phyloP scores from a whole-genome alignment of 2,797 vertebrate species.

The Crocodylus rhombifer region DNA sequence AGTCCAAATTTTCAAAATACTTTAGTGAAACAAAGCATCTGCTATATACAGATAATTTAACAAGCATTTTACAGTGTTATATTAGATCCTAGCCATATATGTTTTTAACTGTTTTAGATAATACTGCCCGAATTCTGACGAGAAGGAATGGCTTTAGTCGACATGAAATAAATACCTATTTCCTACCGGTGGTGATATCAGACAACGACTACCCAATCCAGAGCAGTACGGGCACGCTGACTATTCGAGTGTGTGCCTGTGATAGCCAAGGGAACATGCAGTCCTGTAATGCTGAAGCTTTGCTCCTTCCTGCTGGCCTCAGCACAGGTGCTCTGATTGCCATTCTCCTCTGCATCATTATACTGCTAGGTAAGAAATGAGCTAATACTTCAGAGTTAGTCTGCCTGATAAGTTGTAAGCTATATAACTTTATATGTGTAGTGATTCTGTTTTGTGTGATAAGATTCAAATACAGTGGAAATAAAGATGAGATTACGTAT shows the following conservation, averaged over 20 bases:
- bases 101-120: conserved; percentile 84
- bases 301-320: conserved; percentile 91
- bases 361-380: conserved; percentile 90
- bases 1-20: background rate
- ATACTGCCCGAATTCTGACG: conserved; percentile 95
- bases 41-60: background rate
- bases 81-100: background rate
- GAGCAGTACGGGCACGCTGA: conserved; percentile 93
- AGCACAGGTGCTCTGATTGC: conserved; percentile 93
- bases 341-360: conserved; percentile 64
- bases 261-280: conserved; percentile 92
- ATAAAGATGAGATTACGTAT: background rate
- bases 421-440: background rate
- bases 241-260: conserved; percentile 91
- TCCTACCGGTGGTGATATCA: conserved; percentile 95
- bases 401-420: background rate
- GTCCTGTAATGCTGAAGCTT: conserved; percentile 90
- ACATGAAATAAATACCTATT: conserved; percentile 92
- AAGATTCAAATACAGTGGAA: background rate
- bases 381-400: background rate
- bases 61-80: accelerated
- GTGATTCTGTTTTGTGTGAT: background rate
- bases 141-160: conserved; percentile 92
- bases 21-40: background rate
- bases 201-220: conserved; percentile 96